Base-by-base conservation (phyloP, 2,888 invertebrate species). In the Cacoxenus indagator region DNA sequence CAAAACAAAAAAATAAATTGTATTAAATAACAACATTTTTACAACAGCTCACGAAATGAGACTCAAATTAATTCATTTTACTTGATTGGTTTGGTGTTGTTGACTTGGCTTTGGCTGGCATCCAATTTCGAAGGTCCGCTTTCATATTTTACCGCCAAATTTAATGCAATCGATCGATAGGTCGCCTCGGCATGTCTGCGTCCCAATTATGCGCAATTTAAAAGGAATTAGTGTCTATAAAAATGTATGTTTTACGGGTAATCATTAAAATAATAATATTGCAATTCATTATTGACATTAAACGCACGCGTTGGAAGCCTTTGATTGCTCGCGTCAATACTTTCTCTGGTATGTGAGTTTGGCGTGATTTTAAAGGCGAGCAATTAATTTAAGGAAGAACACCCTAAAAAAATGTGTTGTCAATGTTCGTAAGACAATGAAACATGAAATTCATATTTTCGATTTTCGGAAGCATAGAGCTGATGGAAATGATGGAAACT, bases 211-310 rank as follows among this genome's bases (percentile, higher is more conserved):
- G 83, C 80, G 83, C 81, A 80, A 80, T 80, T 80, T 83, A 79
- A 83, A 83, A 83, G 80, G 83, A 80, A 80, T 80, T 83, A 80
- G 77, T 83, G 83, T 82, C 83, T 83, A 82, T 83, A 80, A 83
- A 79, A 80, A 77, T 79, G 81, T 79, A 79, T 73, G 68, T 67
- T 72, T 71, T 72, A 48, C 11, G 17, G 14, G 31, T 0, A 48
- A 17, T 31, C 19, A 51, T 51, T n/a, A 19, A 51, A 17, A 22
- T 11, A 27, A 55, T 70, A 61, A 79, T 83, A 81, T 83, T 73
- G 83, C 81, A 74, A 83, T 78, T 74, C 74, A 81, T 70, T 79
- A 78, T 75, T 76, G 76, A 69, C 76, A 77, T 74, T 80, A 83
- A 82, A 81, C 73, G 74, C 79, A 70, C 1, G 14, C 37, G 14